Evolutionary conservation across 2,888 invertebrate genomes (phyloP), one percentile per base, ranked within the genome.

Genomic region (Mythimna vitellina): DNA sequence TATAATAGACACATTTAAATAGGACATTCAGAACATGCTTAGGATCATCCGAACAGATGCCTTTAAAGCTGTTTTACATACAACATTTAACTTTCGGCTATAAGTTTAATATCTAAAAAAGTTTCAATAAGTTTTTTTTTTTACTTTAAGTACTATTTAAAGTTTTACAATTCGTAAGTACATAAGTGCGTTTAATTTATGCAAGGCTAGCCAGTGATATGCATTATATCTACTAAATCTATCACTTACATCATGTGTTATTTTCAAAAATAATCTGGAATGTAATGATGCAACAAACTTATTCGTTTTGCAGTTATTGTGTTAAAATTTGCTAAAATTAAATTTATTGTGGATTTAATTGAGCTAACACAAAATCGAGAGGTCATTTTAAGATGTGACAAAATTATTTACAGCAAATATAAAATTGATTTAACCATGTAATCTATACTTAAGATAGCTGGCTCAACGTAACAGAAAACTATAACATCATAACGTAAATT

Each of bases 201-300:
- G 89, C 88, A 89, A 88, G 87, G 91, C 88, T 89, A 87, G 88
- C 91, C 90, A 90, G 91, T 92, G 92, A 93, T 92, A 92, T 92
- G 92, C 92, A 87, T 91, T 84, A 85, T 83, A 83, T 72, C 70
- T 82, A 83, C 76, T 87, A 86, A 75, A 80, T 73, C 78, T 84
- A 86, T 76, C 56, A 81, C 65, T 85, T 80, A 81, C 38, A 68
- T 67, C 8, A n/a, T 68, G 81, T 65, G 78, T 80, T 77, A 76
- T 80, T 82, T 81, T 73, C 76, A 78, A 84, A 85, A 80, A 79
- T 65, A 82, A 82, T 76, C 80, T 90, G 90, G 90, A 90, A 90
- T 90, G 90, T 90, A 83, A 71, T 76, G 53, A 64, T 85, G 75
- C 78, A 84, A 85, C 60, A 73, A 68, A 67, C 14, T 38, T 61